Conservation (phyloP, 30 jellyfish, hydroid and myxozoan genomes). For the Hydractinia symbiolongicarpus region DNA sequence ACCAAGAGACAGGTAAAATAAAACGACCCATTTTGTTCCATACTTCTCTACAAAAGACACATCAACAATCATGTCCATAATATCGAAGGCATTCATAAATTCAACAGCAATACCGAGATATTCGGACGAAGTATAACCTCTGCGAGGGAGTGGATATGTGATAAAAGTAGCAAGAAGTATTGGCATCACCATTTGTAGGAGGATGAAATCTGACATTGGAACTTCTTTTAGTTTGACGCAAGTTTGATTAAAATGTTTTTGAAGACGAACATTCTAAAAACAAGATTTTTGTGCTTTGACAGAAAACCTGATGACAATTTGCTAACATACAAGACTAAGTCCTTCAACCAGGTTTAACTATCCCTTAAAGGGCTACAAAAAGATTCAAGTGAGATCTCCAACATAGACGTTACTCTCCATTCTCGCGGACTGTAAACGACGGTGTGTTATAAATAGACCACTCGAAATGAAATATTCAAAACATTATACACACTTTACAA, state of each 20-base stretch:
- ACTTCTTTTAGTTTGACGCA: constrained; percentile 4
- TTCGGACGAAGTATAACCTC: constrained; percentile 24
- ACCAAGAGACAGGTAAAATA: constrained; percentile 22
- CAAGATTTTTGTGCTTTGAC: background rate
- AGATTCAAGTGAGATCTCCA: too few species aligned
- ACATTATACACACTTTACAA: too few species aligned
- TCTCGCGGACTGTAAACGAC: too few species aligned
- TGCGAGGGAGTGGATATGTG: constrained; percentile 37
- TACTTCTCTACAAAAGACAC: constrained; percentile 21
- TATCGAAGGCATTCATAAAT: constrained; percentile 41
- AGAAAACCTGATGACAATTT: background rate
- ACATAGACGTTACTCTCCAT: too few species aligned
- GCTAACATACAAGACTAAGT: too few species aligned
- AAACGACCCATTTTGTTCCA: constrained; percentile 5
- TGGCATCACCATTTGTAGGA: constrained; percentile 36
- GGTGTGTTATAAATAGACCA: too few species aligned
- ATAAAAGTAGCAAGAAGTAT: constrained; percentile 21
- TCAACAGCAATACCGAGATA: constrained; percentile 33
- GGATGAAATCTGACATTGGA: constrained; percentile 20
- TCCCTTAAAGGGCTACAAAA: too few species aligned
- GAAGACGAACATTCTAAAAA: background rate
- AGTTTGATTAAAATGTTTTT: background rate
- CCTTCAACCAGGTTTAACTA: too few species aligned
- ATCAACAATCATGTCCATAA: constrained; percentile 41
- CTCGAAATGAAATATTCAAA: too few species aligned